These are phyloP conservation scores for Dexiosoma caninum DNA, from an alignment of 2,888 invertebrate genomes.

Conservation along the genomic window DNA sequence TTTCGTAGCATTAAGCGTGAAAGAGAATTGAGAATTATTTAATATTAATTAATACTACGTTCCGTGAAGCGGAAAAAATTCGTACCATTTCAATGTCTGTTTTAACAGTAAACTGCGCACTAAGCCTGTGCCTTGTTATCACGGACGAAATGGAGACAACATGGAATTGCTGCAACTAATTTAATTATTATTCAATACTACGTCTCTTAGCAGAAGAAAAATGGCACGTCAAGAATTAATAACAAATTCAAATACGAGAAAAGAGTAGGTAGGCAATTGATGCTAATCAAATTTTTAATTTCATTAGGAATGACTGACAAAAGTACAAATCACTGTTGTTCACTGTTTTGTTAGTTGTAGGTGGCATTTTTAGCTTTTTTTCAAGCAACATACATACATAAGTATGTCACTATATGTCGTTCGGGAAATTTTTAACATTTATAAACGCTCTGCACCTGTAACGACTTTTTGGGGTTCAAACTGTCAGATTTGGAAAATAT, in stretches of 20 bases:
- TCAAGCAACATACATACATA: slow-evolving; percentile 39
- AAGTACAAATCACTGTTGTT: neutral
- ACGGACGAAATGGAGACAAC: too few relatives aligned
- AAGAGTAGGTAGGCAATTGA: slow-evolving; percentile 30
- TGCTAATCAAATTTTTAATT: slow-evolving; percentile 33
- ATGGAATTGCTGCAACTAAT: too few relatives aligned
- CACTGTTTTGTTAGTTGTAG: slow-evolving; percentile 28
- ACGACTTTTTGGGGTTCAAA: neutral
- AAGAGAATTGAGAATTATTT: too few relatives aligned
- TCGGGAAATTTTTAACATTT: neutral
- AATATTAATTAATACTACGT: too few relatives aligned
- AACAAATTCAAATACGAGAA: neutral
- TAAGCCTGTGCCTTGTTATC: too few relatives aligned
- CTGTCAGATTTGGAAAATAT: neutral
- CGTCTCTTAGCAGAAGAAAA: too few relatives aligned
- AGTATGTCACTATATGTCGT: neutral
- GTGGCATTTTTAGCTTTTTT: slow-evolving; percentile 18
- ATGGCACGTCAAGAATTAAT: too few relatives aligned
- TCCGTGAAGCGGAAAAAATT: too few relatives aligned
- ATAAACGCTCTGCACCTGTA: neutral
- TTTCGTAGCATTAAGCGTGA: too few relatives aligned
- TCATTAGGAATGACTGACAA: slow-evolving; percentile 26
- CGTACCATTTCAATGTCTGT: too few relatives aligned
- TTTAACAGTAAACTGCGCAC: too few relatives aligned
- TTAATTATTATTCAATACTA: too few relatives aligned